Conservation (phyloP, 2,888 invertebrate species). For the Celastrina argiolus region DNA sequence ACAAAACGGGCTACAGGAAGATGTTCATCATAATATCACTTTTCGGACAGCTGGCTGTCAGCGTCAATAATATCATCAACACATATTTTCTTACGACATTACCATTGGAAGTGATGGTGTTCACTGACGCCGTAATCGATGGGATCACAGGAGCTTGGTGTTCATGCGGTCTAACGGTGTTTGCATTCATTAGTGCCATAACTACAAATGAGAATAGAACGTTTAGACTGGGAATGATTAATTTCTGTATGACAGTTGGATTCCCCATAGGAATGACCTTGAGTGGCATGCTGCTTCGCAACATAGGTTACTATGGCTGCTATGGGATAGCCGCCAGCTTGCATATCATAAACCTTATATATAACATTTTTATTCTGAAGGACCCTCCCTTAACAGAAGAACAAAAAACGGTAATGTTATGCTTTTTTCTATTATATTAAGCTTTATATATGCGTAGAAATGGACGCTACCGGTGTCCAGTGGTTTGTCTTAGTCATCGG, state of each 20-base stretch:
- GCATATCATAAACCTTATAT: constrained; percentile 82
- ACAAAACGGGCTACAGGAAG: constrained; percentile 81
- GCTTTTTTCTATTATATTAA: neutral
- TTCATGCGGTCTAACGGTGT: constrained; percentile 86
- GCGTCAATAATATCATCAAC: constrained; percentile 84
- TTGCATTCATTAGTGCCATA: constrained; percentile 89
- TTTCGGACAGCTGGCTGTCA: constrained; percentile 82
- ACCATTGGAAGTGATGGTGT: constrained; percentile 84
- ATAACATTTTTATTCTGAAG: constrained; percentile 81
- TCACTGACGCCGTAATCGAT: constrained; percentile 86
- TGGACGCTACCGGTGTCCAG: too few relatives aligned
- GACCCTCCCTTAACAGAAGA: constrained; percentile 71
- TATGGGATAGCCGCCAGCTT: constrained; percentile 82
- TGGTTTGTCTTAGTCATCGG: too few relatives aligned
- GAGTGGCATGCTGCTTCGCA: constrained; percentile 84
- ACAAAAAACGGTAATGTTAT: constrained; percentile 51
- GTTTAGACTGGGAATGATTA: constrained; percentile 88
- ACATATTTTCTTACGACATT: constrained; percentile 85
- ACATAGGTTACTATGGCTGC: constrained; percentile 87
- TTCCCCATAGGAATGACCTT: constrained; percentile 91
- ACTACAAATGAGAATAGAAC: constrained; percentile 87
- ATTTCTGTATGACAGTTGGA: constrained; percentile 89
- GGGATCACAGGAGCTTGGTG: constrained; percentile 89
- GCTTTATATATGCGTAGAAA: too few relatives aligned
- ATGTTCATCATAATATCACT: constrained; percentile 86